Conservation (phyloP, 2,113 vertebrate genomes). For the Petrocephalus zakoni region DNA sequence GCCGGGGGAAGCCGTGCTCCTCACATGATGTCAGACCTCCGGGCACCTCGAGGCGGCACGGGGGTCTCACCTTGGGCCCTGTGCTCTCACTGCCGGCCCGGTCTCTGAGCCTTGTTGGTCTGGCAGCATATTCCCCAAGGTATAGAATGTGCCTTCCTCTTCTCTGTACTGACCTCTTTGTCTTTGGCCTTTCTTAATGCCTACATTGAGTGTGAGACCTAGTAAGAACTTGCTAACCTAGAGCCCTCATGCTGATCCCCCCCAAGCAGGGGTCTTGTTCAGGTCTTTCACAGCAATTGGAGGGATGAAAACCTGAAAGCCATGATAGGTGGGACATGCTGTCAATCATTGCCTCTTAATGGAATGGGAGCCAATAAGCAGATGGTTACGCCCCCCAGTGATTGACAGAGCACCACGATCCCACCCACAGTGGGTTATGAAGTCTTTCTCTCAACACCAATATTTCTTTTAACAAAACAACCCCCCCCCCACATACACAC, state of each 20-base stretch:
- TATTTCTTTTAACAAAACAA: neutral
- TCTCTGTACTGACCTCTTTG: constrained; percentile 44
- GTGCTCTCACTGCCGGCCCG: neutral
- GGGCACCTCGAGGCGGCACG: neutral
- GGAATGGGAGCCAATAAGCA: neutral
- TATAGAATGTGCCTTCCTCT: neutral
- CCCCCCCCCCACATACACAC: neutral
- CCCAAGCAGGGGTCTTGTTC: neutral
- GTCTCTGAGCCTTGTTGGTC: neutral
- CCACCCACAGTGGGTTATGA: neutral
- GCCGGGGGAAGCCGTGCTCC: constrained; percentile 56
- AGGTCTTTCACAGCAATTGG: neutral
- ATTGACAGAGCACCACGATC: neutral
- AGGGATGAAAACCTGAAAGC: neutral
- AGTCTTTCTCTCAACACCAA: neutral
- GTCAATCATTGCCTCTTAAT: neutral
- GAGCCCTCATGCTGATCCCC: neutral
- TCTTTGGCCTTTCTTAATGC: neutral
- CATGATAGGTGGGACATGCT: neutral
- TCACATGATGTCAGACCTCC: constrained; percentile 53
- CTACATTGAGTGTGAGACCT: neutral
- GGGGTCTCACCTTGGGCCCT: neutral
- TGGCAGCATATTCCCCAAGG: neutral
- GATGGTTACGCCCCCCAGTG: neutral
- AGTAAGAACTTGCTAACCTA: neutral